Evolutionary conservation across 2,888 invertebrate species (phyloP), one percentile per base, ranked within the genome.

Genomic region (Fragum whitleyi): DNA sequence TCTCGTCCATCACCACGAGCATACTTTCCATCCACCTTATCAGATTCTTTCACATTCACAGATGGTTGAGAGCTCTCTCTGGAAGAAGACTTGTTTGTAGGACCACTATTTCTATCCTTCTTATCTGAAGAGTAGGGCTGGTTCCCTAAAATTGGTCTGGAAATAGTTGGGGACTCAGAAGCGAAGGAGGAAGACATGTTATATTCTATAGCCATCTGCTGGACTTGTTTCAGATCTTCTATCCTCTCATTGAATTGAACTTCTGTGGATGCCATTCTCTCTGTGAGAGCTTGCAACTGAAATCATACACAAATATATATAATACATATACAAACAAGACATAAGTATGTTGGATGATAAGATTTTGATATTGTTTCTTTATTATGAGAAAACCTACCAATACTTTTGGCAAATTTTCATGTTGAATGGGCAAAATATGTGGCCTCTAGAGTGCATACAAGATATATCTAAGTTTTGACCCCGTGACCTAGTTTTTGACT

Each of bases 131-230:
- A 7, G 53, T 53, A n/a, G 23, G 57, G 26, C 47, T 47, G 5
- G 7, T 47, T 47, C 47, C 57, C 36, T 3, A 2, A 36, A 0
- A 36, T 36, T 36, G 32, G 32, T 6, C 32, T 36, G 0, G 65
- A 14, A 26, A 65, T 21, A 65, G 23, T 65, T 11, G 65, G 65
- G 1, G 65, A 65, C 11, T 39, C 65, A n/a, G 21, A 21, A 16
- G 36, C 23, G 2, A 36, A 65, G 21, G 47, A 59, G 67, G 74
- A 73, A 9, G 85, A 83, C 65, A 75, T 53, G 32, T 79, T 82
- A 72, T 86, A 86, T 59, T 88, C 88, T 51, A 88, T 83, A 5
- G 88, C 83, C 26, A 67, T 68, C 74, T 85, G 81, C 32, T 88
- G 87, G 29, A 80, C 73, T 53, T 77, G 57, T 61, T 85, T 83